These are phyloP conservation scores for Dinomys branickii DNA, from an alignment of 2,113 vertebrate genomes.

Conservation along the genomic window DNA sequence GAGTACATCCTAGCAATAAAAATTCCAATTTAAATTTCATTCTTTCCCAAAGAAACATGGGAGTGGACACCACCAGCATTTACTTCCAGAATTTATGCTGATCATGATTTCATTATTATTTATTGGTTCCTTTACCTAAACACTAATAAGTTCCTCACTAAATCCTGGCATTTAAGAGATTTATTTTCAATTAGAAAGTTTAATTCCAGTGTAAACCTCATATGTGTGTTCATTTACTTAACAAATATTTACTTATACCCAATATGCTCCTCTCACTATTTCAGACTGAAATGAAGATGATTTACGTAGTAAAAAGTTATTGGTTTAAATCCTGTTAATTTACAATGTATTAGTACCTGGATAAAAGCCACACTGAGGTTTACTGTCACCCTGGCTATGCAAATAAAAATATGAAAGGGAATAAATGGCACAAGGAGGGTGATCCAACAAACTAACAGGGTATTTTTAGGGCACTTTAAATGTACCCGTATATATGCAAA, in stretches of 20 bases:
- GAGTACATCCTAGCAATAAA: not conserved
- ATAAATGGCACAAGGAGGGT: not conserved
- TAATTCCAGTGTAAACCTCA: not conserved
- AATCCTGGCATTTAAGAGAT: not conserved
- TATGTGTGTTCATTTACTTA: not conserved
- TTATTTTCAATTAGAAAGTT: constrained; percentile 35
- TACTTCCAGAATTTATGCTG: not conserved
- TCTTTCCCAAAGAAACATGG: not conserved
- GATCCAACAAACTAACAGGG: not conserved
- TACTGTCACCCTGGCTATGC: not conserved
- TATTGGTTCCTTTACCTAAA: not conserved
- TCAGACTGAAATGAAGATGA: constrained; percentile 8
- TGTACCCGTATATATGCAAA: not conserved
- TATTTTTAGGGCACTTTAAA: not conserved
- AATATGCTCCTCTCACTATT: not conserved
- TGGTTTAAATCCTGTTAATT: constrained; percentile 32
- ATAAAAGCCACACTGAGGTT: not conserved
- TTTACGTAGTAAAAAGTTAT: not conserved
- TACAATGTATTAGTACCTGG: not conserved
- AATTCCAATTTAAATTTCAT: constrained; percentile 22
- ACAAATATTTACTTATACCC: not conserved
- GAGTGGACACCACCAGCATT: not conserved
- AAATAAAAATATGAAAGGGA: constrained; percentile 27
- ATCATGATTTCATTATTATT: not conserved
- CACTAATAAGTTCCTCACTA: not conserved